phyloP scores from a whole-genome alignment of 1,140 invertebrate species.

The Ceratoteleas bidentatus region DNA sequence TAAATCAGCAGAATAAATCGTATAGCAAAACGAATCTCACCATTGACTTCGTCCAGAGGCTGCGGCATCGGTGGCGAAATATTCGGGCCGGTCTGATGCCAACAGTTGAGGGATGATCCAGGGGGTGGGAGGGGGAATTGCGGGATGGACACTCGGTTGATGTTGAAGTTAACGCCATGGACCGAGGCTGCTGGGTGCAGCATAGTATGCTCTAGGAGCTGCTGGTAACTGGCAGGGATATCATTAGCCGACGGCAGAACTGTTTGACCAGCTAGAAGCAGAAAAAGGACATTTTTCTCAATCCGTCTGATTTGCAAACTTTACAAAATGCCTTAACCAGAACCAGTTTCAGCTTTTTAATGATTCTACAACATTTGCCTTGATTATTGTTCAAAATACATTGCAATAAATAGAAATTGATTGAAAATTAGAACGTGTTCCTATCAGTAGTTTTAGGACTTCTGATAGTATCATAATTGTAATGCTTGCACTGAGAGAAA shows the following conservation, averaged over 20 bases:
- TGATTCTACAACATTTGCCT: too few relatives aligned
- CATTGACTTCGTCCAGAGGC: conserved; percentile 77
- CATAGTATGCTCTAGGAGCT: conserved; percentile 79
- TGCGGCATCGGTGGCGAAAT: conserved; percentile 69
- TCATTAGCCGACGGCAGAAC: conserved; percentile 72
- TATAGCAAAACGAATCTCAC: conserved; percentile 64
- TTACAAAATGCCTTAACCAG: too few relatives aligned
- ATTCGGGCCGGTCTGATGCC: conserved; percentile 72
- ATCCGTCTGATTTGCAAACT: not conserved
- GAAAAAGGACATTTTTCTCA: not conserved
- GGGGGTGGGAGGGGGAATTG: conserved; percentile 70
- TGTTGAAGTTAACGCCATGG: conserved; percentile 69
- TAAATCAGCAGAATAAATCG: not conserved
- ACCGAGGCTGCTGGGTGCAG: conserved; percentile 72
- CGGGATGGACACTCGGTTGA: conserved; percentile 73
- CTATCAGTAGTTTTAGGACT: too few relatives aligned
- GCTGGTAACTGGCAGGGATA: conserved; percentile 76
- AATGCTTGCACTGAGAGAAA: too few relatives aligned
- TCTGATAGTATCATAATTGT: too few relatives aligned
- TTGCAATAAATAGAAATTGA: not conserved
- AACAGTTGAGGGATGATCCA: conserved; percentile 68
- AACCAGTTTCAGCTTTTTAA: too few relatives aligned
- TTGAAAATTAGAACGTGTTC: conserved; percentile 4
- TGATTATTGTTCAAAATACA: too few relatives aligned
- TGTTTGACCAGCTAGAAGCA: conserved; percentile 72